These are phyloP conservation scores for Silurus meridionalis DNA, from an alignment of 2,113 vertebrate genomes.

Conservation along the genomic window DNA sequence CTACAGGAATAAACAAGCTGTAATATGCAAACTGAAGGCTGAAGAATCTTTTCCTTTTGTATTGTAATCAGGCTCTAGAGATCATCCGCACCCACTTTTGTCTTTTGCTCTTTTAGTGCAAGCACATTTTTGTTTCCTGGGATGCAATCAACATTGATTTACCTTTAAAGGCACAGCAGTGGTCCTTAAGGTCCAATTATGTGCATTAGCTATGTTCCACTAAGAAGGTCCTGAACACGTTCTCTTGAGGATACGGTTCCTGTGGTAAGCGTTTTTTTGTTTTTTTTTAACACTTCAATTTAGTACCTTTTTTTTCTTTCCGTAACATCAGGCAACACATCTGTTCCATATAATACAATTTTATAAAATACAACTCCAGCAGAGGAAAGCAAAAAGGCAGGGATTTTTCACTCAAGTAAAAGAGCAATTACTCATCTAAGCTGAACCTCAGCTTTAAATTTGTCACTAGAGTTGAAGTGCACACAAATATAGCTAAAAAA, in stretches of 20 bases:
- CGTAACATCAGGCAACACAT: not conserved
- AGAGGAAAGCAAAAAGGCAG: not conserved
- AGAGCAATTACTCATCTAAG: not conserved
- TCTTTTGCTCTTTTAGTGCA: not conserved
- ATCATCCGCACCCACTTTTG: not conserved
- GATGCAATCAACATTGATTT: not conserved
- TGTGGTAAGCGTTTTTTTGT: not conserved
- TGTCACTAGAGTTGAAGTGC: not conserved
- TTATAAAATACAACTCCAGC: not conserved
- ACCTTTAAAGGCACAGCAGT: not conserved
- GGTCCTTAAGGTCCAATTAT: constrained; percentile 1
- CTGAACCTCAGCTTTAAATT: not conserved
- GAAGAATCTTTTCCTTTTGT: not conserved
- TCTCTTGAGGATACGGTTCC: not conserved
- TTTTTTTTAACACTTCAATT: too few species aligned
- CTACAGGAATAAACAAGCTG: too few species aligned
- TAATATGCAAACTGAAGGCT: not conserved
- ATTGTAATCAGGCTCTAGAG: not conserved
- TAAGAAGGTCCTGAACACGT: not conserved
- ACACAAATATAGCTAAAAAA: not conserved
- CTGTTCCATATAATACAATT: not conserved
- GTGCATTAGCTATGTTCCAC: not conserved
- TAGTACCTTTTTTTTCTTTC: not conserved
- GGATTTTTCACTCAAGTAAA: not conserved
- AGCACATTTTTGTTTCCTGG: not conserved